Evolutionary conservation across 2,113 vertebrate species (phyloP).

Genomic region (Bubo scandiacus): DNA sequence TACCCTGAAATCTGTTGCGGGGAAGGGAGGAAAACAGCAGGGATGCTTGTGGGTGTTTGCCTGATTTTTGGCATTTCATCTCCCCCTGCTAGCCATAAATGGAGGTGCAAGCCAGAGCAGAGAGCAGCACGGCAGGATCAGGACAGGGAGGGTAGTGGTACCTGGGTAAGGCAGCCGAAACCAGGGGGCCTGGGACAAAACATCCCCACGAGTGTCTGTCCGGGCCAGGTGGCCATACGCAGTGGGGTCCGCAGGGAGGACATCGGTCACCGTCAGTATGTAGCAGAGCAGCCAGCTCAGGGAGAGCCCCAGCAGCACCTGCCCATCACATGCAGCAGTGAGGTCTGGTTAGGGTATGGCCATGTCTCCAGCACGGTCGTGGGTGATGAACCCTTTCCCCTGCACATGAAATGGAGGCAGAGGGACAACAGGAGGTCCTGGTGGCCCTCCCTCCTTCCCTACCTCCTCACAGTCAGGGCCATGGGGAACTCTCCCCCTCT

Average conservation of each 20-base stretch:
- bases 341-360: background rate
- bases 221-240: conserved; percentile 87
- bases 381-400: background rate
- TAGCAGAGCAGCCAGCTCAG: conserved; percentile 91
- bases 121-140: background rate
- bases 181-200: conserved; percentile 86
- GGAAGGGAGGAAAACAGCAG: background rate
- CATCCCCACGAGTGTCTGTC: conserved; percentile 84
- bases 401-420: background rate
- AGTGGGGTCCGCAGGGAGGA: conserved; percentile 77
- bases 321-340: background rate
- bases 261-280: conserved; percentile 78
- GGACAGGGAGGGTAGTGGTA: conserved; percentile 22
- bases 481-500: background rate
- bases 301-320: conserved; percentile 91
- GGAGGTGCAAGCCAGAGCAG: background rate
- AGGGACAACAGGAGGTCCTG: background rate
- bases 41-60: background rate
- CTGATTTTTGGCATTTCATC: background rate
- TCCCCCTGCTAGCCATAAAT: background rate
- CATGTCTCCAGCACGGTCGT: accelerated
- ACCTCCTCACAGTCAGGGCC: background rate
- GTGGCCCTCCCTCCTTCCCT: background rate
- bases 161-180: conserved; percentile 93
- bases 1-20: background rate